Base-by-base conservation (phyloP, 2,888 invertebrate species). In the Schizotus pectinicornis region DNA sequence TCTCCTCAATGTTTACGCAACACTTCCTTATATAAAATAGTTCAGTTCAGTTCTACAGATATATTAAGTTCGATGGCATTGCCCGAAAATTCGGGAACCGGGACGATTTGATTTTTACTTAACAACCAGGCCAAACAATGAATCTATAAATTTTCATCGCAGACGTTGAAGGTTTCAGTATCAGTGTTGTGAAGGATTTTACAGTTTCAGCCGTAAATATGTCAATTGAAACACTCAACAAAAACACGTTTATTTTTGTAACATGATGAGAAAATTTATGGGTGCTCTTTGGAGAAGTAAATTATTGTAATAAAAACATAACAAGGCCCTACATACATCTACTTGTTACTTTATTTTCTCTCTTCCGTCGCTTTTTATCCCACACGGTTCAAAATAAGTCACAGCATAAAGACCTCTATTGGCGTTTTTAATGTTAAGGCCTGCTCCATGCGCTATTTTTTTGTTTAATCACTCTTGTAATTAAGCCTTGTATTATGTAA, bases 201-300 rank as follows among this genome's bases (percentile, higher is more conserved):
- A 46, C 11, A 51, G 43, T 47, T 41, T 22, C 46, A 13, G 47
- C 51, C 53, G 52, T 62, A 62, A 62, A 62, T 62, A 62, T 60
- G 53, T 62, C 62, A 62, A 60, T 62, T 56, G 42, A 14, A 48
- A 42, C 62, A 53, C 42, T 56, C 53, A 56, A 56, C 45, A 56
- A 56, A 53, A 59, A 62, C 49, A 55, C 61, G 51, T 55, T 59
- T 55, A 59, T 51, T 52, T 43, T 51, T 14, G 48, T 55, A 37
- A 41, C 52, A 47, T 47, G 36, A 48, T 37, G 48, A 42, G 48
- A 48, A 57, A 58, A 58, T 58, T 58, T 58, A 58, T 58, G n/a
- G 52, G 33, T 35, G 45, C 37, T 33, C 52, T 57, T 45, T 48
- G 50, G 42, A 35, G 33, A 50, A 50, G 33, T 43, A 36, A 54